Conservation (phyloP, 2,113 vertebrate genomes). For the Reinhardtius hippoglossoides region DNA sequence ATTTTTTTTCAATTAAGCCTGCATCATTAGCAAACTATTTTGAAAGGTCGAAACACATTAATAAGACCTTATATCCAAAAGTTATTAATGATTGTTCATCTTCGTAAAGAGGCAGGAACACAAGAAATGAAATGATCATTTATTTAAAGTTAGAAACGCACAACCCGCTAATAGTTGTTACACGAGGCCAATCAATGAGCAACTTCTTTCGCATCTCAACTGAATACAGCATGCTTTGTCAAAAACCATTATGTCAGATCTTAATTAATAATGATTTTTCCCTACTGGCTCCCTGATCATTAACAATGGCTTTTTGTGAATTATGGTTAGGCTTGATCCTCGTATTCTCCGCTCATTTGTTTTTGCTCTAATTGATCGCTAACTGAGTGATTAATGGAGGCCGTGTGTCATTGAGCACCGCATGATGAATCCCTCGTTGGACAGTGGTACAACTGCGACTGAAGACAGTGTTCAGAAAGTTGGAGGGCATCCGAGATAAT, state of each 20-base stretch:
- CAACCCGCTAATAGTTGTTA: slow-evolving; percentile 55
- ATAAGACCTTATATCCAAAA: slow-evolving; percentile 20
- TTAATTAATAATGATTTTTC: slow-evolving; percentile 80
- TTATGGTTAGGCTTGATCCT: slow-evolving; percentile 90
- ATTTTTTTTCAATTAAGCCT: slow-evolving; percentile 1
- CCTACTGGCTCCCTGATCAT: slow-evolving; percentile 57
- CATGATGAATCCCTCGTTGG: slow-evolving; percentile 91
- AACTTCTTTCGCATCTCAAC: slow-evolving; percentile 54
- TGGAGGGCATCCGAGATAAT: slow-evolving; percentile 86
- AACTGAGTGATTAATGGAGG: slow-evolving; percentile 92
- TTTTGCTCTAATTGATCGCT: slow-evolving; percentile 96
- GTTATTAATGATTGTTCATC: slow-evolving; percentile 46
- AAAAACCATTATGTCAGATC: slow-evolving; percentile 73
- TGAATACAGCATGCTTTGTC: slow-evolving; percentile 68
- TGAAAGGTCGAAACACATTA: not conserved
- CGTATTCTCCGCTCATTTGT: slow-evolving; percentile 92
- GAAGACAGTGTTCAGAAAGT: slow-evolving; percentile 84
- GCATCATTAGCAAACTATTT: slow-evolving; percentile 13
- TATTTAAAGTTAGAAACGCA: slow-evolving; percentile 69
- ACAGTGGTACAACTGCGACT: slow-evolving; percentile 82
- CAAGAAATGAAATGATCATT: slow-evolving; percentile 63
- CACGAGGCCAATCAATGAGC: slow-evolving; percentile 66
- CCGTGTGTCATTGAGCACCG: slow-evolving; percentile 83
- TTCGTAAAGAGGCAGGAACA: slow-evolving; percentile 46
- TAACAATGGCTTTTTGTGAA: slow-evolving; percentile 84